Conservation (phyloP, 2,113 vertebrate genomes). For the Cervus canadensis region DNA sequence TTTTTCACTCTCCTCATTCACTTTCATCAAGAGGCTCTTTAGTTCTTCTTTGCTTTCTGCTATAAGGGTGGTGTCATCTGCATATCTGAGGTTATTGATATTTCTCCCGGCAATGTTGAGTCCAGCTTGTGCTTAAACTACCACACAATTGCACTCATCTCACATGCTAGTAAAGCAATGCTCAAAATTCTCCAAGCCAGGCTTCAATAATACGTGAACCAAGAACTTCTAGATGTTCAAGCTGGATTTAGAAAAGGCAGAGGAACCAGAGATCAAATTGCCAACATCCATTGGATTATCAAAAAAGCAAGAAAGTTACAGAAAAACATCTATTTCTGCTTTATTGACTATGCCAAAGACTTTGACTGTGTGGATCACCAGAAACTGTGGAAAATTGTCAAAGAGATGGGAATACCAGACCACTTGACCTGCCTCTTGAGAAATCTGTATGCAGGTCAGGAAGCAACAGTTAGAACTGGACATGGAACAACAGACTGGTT, state of each 20-base stretch:
- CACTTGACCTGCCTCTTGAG: not conserved
- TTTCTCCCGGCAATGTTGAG: not conserved
- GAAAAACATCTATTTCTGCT: not conserved
- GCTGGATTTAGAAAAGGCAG: not conserved
- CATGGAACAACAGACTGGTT: not conserved
- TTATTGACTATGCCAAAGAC: not conserved
- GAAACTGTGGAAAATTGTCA: not conserved
- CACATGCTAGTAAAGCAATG: not conserved
- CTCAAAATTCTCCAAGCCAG: not conserved
- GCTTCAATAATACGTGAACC: not conserved
- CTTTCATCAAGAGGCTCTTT: not conserved
- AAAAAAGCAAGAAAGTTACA: not conserved
- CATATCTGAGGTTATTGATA: not conserved
- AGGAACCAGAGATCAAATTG: not conserved
- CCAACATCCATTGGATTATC: accelerated
- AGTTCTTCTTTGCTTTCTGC: not conserved
- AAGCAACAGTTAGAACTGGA: not conserved
- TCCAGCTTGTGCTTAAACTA: not conserved
- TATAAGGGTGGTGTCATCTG: not conserved
- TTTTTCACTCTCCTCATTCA: not conserved
- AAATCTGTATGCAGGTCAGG: not conserved
- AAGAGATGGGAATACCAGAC: not conserved
- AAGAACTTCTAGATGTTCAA: not conserved
- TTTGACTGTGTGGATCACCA: not conserved
- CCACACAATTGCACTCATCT: accelerated